These are phyloP conservation scores for Pipistrellus pygmaeus DNA, from an alignment of 2,797 vertebrate species.

Conservation along the genomic window DNA sequence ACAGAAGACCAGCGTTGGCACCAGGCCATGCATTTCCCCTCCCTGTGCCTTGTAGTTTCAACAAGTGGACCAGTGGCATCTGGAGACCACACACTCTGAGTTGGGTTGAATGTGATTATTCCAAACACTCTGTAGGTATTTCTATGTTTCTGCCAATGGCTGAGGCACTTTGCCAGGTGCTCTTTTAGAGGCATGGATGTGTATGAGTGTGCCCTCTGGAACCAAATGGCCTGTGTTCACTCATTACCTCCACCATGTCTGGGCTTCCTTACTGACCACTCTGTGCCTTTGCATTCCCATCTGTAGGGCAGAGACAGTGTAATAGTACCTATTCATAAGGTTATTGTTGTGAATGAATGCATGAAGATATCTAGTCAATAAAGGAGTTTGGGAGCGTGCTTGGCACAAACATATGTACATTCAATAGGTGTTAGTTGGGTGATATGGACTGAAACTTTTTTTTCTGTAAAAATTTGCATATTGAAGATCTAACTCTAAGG, in stretches of 20 bases:
- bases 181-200: background rate
- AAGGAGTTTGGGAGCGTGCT: background rate
- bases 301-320: background rate
- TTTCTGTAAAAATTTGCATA: background rate
- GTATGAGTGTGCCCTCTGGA: background rate
- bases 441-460: background rate
- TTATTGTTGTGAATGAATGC: background rate
- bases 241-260: background rate
- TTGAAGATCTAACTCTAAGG: background rate
- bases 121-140: background rate
- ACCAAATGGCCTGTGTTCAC: background rate
- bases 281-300: background rate
- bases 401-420: background rate
- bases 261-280: background rate
- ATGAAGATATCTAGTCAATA: background rate
- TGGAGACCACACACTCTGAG: background rate
- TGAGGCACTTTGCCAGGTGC: background rate
- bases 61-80: background rate
- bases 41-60: background rate
- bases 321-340: background rate
- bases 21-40: background rate
- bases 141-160: background rate
- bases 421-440: background rate
- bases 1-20: background rate
- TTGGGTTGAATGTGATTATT: constrained; percentile 4